phyloP scores from a whole-genome alignment of 2,888 invertebrate species.

The Epirrita christyi region DNA sequence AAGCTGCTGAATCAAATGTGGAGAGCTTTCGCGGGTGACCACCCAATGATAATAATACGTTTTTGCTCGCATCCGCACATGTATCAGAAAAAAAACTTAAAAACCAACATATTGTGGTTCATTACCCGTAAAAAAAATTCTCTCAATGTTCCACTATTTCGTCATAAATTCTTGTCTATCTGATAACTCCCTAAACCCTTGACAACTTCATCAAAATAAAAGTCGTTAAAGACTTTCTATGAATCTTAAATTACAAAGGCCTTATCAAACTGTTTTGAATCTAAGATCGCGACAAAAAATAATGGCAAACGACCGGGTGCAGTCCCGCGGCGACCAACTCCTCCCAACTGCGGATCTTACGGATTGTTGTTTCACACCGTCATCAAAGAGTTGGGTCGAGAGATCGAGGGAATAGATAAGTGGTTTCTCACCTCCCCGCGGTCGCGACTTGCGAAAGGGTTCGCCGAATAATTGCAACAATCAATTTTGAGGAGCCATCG shows the following conservation, averaged over 20 bases:
- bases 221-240: constrained; percentile 58
- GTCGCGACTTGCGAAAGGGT: constrained; percentile 77
- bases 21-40: constrained; percentile 16
- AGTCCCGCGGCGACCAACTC: constrained; percentile 71
- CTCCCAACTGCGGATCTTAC: constrained; percentile 54
- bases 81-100: background rate
- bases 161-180: constrained; percentile 43
- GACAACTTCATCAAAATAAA: constrained; percentile 46
- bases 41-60: background rate
- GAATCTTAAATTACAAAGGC: constrained; percentile 59
- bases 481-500: constrained; percentile 82
- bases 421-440: constrained; percentile 81
- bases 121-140: background rate
- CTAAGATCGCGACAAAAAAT: constrained; percentile 72
- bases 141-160: constrained; percentile 45
- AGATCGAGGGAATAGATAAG: constrained; percentile 76
- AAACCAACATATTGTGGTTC: background rate
- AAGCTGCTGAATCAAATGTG: constrained; percentile 54
- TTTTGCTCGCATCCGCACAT: background rate
- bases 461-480: constrained; percentile 84
- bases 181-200: constrained; percentile 46
- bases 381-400: constrained; percentile 75
- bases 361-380: constrained; percentile 75
- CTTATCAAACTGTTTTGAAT: constrained; percentile 64
- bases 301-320: constrained; percentile 58